These are phyloP conservation scores for Brachionus paranguensis DNA, from an alignment of 1,140 invertebrate species.

Conservation along the genomic window DNA sequence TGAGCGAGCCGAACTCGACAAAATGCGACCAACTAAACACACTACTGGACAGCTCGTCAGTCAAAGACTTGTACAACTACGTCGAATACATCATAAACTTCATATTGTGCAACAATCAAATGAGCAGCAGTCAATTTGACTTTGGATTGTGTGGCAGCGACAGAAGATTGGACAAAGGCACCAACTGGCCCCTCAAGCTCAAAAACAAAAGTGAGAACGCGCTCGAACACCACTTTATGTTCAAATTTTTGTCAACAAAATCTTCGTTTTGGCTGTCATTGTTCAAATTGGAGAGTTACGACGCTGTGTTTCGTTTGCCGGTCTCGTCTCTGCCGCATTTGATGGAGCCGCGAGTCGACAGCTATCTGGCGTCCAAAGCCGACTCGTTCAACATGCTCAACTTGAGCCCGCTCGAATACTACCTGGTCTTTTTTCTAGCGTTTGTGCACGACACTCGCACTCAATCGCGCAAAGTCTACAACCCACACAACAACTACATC, in stretches of 20 bases:
- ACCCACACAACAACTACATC: background rate
- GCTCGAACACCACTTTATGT: background rate
- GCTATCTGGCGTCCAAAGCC: background rate
- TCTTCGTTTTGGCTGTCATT: background rate
- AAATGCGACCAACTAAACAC: conserved; percentile 24
- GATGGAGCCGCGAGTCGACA: background rate
- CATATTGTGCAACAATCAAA: conserved; percentile 11
- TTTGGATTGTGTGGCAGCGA: background rate
- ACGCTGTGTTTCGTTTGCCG: background rate
- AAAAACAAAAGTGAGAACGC: background rate
- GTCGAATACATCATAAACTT: conserved; percentile 4
- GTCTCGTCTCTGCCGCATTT: background rate
- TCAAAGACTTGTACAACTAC: background rate
- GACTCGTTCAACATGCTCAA: background rate
- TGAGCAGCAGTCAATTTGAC: background rate
- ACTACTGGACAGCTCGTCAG: background rate
- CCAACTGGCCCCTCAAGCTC: conserved; percentile 5
- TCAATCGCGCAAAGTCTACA: conserved; percentile 3
- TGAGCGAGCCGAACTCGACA: background rate
- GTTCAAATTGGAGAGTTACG: background rate
- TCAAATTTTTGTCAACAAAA: background rate
- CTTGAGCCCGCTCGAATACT: background rate
- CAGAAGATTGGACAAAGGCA: background rate
- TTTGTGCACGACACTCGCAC: conserved; percentile 3
- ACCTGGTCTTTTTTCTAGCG: background rate